phyloP scores from a whole-genome alignment of 2,888 invertebrate species.

The Eugnorisma glareosa region DNA sequence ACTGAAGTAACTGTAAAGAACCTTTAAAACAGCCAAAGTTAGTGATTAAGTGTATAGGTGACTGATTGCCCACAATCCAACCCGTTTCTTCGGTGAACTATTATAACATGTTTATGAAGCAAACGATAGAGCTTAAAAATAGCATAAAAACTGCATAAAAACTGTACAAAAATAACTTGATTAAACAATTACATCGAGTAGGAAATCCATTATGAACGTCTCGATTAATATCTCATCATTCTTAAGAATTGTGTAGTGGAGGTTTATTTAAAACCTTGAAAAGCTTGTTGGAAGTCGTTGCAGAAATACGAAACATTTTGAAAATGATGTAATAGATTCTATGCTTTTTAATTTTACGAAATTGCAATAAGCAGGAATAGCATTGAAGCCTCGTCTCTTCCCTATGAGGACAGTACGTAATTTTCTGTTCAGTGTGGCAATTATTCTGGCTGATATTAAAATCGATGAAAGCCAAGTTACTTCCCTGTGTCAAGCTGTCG shows the following conservation, averaged over 20 bases:
- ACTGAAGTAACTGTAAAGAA: not conserved
- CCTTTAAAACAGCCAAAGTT: not conserved
- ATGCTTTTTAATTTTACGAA: not conserved
- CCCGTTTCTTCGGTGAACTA: constrained; percentile 18
- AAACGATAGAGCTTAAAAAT: not conserved
- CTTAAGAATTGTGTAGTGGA: not conserved
- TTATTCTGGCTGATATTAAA: not conserved
- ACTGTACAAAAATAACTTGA: constrained; percentile 10
- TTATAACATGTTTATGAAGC: not conserved
- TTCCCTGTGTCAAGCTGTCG: not conserved
- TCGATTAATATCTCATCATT: constrained; percentile 20
- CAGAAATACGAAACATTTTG: not conserved
- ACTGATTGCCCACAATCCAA: not conserved
- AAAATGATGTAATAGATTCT: not conserved
- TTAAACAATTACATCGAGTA: constrained; percentile 38
- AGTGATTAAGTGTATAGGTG: too few relatives aligned
- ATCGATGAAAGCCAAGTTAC: not conserved
- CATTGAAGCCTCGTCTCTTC: not conserved
- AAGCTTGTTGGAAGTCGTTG: not conserved
- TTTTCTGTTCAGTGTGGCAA: not conserved
- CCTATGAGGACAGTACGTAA: not conserved
- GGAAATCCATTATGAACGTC: constrained; percentile 33
- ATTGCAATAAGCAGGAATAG: not conserved
- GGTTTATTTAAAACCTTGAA: not conserved
- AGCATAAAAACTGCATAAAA: constrained; percentile 15